Evolutionary conservation across 2,888 invertebrate genomes (phyloP).

Genomic region (Aquatica leii): DNA sequence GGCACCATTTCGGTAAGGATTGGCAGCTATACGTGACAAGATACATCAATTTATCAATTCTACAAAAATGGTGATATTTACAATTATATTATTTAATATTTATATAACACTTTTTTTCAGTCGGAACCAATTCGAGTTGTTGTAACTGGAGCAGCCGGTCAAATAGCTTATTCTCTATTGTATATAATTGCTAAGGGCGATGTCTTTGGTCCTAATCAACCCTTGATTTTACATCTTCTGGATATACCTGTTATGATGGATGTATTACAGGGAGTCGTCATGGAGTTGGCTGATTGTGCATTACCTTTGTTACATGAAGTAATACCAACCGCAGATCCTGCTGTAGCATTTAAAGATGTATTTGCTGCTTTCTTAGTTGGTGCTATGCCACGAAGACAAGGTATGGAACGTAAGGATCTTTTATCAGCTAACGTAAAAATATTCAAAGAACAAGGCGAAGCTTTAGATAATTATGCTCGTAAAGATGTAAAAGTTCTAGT

Average conservation of each 20-base stretch:
- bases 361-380: constrained; percentile 97
- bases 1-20: too few species aligned
- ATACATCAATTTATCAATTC: too few species aligned
- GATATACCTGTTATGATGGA: constrained; percentile 97
- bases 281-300: constrained; percentile 97
- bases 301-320: constrained; percentile 86
- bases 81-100: constrained; percentile 4
- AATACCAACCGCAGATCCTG: constrained; percentile 86
- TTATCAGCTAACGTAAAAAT: constrained; percentile 97
- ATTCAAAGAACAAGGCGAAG: constrained; percentile 96
- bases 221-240: constrained; percentile 86
- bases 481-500: constrained; percentile 95
- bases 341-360: constrained; percentile 93
- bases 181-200: constrained; percentile 95
- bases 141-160: constrained; percentile 98
- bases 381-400: constrained; percentile 96
- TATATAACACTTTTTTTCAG: constrained; percentile 61
- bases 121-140: constrained; percentile 89
- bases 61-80: neutral
- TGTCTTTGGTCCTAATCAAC: constrained; percentile 91
- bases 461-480: constrained; percentile 87
- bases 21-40: too few species aligned
- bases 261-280: constrained; percentile 96
- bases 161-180: constrained; percentile 96
- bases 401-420: constrained; percentile 99